These are phyloP conservation scores for Ctena decussata DNA, from an alignment of 2,888 invertebrate genomes.

Conservation along the genomic window DNA sequence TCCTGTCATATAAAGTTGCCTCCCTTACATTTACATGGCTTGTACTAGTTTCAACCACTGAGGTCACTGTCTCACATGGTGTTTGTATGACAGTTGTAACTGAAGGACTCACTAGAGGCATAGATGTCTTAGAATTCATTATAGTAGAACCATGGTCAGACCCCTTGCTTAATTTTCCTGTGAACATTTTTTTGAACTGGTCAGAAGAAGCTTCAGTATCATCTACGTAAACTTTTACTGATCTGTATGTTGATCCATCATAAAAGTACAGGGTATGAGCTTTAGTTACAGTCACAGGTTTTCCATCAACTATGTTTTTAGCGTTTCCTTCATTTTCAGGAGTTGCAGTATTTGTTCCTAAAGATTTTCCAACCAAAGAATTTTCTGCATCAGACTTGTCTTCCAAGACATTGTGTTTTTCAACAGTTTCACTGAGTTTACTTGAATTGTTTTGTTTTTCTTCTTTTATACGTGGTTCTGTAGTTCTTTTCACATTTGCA, in stretches of 20 bases:
- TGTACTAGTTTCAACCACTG: background rate
- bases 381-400: too few species aligned
- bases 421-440: too few species aligned
- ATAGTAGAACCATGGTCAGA: background rate
- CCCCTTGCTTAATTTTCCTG: background rate
- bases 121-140: background rate
- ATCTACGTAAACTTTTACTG: slow-evolving; percentile 57
- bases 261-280: slow-evolving; percentile 46
- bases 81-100: background rate
- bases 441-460: too few species aligned
- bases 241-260: slow-evolving; percentile 55
- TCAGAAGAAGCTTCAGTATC: slow-evolving; percentile 52
- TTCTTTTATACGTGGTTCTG: too few species aligned
- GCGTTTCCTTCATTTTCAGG: too few species aligned
- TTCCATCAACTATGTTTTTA: background rate
- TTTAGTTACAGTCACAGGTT: slow-evolving; percentile 25
- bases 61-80: background rate
- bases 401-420: too few species aligned
- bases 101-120: background rate
- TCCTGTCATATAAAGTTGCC: too few species aligned
- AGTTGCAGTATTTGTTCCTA: too few species aligned
- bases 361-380: too few species aligned
- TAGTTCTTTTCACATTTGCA: too few species aligned
- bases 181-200: slow-evolving; percentile 49
- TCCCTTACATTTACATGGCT: background rate